Conservation (phyloP, 2,888 invertebrate genomes). For the Leptogaster cylindrica region DNA sequence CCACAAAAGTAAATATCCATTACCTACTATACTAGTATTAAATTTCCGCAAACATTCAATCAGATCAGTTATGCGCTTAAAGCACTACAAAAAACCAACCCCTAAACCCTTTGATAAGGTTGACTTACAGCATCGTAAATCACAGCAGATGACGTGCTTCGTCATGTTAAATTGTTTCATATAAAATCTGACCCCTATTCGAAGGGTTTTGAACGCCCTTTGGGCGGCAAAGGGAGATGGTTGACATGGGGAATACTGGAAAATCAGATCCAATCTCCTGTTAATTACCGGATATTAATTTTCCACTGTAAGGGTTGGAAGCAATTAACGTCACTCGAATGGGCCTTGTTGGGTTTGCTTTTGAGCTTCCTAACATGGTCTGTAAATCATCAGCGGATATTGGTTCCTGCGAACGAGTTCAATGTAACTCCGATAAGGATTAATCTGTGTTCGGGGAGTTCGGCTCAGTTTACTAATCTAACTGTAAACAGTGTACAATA, state of each 20-base stretch:
- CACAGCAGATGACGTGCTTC: slow-evolving; percentile 27
- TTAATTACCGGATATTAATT: slow-evolving; percentile 61
- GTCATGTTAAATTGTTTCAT: slow-evolving; percentile 24
- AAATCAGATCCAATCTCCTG: slow-evolving; percentile 57
- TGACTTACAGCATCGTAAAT: slow-evolving; percentile 20
- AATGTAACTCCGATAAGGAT: slow-evolving; percentile 2
- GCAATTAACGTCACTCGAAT: slow-evolving; percentile 41
- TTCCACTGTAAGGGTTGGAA: slow-evolving; percentile 52
- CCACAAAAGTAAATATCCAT: no score
- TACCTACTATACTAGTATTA: background rate
- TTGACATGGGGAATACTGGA: slow-evolving; percentile 21
- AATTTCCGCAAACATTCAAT: background rate
- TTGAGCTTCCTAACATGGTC: background rate
- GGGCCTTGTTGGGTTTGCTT: slow-evolving; percentile 25
- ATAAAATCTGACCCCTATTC: slow-evolving; percentile 17
- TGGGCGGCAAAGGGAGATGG: background rate
- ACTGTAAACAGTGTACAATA: background rate
- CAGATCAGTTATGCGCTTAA: background rate
- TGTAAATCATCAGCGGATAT: slow-evolving; percentile 37
- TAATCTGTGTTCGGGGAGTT: slow-evolving; percentile 27
- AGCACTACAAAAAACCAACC: background rate
- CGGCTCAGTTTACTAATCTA: background rate
- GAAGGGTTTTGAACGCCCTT: background rate
- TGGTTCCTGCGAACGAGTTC: background rate
- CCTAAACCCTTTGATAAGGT: background rate